These are phyloP conservation scores for Galeopterus variegatus DNA, from an alignment of 2,113 vertebrate species.

Conservation along the genomic window DNA sequence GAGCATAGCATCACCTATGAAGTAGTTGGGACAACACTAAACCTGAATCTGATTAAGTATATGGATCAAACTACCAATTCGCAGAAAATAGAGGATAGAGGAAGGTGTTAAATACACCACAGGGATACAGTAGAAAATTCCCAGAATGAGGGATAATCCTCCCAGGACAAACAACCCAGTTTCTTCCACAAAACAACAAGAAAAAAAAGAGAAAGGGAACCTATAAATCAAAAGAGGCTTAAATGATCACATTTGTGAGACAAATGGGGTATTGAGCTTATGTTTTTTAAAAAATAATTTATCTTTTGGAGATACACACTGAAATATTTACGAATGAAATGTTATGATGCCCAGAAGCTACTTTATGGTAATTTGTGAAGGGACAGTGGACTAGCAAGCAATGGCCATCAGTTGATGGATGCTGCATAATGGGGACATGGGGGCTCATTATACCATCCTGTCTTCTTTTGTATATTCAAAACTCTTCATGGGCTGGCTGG, in stretches of 20 bases:
- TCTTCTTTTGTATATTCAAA: conserved; percentile 3
- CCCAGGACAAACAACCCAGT: neutral
- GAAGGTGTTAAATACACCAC: neutral
- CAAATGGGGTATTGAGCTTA: neutral
- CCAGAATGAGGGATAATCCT: neutral
- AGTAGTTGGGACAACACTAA: neutral
- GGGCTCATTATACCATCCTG: neutral
- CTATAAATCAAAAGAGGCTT: neutral
- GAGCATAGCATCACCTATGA: neutral
- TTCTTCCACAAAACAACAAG: neutral
- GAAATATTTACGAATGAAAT: conserved; percentile 32
- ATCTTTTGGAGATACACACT: conserved; percentile 9
- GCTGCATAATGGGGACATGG: neutral
- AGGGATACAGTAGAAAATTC: neutral
- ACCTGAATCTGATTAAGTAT: neutral
- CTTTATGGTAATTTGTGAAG: neutral
- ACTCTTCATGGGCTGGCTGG: neutral
- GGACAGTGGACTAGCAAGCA: neutral
- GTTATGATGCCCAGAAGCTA: neutral
- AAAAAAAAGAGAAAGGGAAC: neutral
- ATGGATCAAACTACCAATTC: neutral
- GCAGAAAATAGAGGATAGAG: neutral
- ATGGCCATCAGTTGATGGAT: neutral
- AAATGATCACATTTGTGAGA: conserved; percentile 19
- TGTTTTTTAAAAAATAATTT: neutral